phyloP scores from a whole-genome alignment of 2,888 invertebrate genomes.

The Altica lythri region DNA sequence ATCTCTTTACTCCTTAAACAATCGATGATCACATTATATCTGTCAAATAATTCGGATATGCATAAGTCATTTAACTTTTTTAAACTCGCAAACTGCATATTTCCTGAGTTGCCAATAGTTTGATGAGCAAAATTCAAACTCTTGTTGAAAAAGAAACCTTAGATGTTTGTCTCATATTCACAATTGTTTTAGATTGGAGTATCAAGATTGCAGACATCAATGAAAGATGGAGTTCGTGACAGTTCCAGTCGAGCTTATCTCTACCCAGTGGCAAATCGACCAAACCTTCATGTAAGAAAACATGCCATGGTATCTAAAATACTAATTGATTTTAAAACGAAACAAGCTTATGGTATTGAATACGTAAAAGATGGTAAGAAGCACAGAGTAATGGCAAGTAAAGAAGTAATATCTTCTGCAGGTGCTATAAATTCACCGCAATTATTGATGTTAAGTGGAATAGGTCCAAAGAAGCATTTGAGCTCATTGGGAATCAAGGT shows the following conservation, averaged over 20 bases:
- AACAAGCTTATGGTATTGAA: conserved; percentile 57
- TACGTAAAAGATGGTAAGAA: conserved; percentile 50
- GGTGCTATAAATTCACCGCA: conserved; percentile 77
- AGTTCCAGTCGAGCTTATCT: conserved; percentile 62
- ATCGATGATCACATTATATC: no score
- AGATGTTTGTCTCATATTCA: no score
- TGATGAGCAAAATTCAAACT: no score
- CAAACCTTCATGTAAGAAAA: conserved; percentile 62
- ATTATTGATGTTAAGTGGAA: conserved; percentile 74
- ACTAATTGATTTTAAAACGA: conserved; percentile 54
- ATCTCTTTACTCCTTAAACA: no score
- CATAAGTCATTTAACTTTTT: no score
- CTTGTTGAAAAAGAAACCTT: no score
- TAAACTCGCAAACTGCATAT: no score
- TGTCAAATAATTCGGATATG: no score
- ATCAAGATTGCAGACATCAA: conserved; percentile 60
- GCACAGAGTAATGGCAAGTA: conserved; percentile 56
- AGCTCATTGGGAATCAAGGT: conserved; percentile 53
- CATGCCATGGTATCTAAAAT: conserved; percentile 59
- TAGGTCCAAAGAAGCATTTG: conserved; percentile 59
- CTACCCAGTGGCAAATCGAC: conserved; percentile 55
- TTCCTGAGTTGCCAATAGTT: no score
- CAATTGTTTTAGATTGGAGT: conserved; percentile 58
- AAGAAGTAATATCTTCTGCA: conserved; percentile 65
- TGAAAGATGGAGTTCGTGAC: conserved; percentile 58